These are phyloP conservation scores for Phylloscopus collybita DNA, from an alignment of 2,797 vertebrate species.

Conservation along the genomic window DNA sequence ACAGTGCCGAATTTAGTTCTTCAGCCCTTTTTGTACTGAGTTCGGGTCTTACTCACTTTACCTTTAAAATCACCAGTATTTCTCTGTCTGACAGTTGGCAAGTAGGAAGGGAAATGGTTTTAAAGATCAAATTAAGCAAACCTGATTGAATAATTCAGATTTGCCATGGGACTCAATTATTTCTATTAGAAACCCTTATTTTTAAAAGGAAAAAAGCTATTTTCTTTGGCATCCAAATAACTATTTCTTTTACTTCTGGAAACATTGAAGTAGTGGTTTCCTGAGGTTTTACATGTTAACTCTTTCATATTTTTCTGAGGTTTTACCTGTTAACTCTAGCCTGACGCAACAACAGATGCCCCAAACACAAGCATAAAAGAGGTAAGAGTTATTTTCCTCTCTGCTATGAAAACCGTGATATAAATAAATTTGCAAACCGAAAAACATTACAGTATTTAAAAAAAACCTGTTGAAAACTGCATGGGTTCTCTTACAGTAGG, in stretches of 20 bases:
- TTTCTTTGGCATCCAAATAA: slow-evolving; percentile 63
- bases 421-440: background rate
- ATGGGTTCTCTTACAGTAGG: background rate
- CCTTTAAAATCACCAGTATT: slow-evolving; percentile 14
- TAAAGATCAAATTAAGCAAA: slow-evolving; percentile 64
- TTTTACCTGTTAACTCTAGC: background rate
- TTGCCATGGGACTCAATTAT: slow-evolving; percentile 66
- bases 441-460: background rate
- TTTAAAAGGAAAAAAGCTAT: slow-evolving; percentile 43
- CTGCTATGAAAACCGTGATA: background rate
- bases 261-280: slow-evolving; percentile 56
- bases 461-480: background rate
- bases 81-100: slow-evolving; percentile 47
- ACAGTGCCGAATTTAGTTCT: background rate
- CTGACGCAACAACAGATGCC: background rate
- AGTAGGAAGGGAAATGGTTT: slow-evolving; percentile 60
- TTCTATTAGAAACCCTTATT: slow-evolving; percentile 58
- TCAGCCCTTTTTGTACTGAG: background rate
- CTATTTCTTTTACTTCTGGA: slow-evolving; percentile 62
- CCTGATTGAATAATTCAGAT: slow-evolving; percentile 61
- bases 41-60: background rate
- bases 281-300: slow-evolving; percentile 48
- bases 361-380: background rate
- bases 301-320: slow-evolving; percentile 25
- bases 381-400: background rate